Evolutionary conservation across 37 sponge, comb jelly and placozoan species (phyloP).

Genomic region (Halichondria panicea): DNA sequence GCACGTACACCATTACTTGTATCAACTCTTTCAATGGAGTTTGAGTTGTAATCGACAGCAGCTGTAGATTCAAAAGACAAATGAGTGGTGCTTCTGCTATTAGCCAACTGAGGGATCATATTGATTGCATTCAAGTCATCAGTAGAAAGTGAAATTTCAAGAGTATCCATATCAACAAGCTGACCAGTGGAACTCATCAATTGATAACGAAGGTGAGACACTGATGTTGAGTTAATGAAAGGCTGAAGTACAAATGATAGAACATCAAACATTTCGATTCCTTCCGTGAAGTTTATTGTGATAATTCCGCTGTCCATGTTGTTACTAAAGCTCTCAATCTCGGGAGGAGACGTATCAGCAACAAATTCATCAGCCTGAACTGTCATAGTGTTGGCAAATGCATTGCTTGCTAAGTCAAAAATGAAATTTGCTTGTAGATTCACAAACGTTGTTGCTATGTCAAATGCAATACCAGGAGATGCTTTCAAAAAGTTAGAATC

Average conservation of each 20-base stretch:
- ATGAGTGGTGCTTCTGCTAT: slow-evolving; percentile 31
- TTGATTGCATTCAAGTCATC: slow-evolving; percentile 76
- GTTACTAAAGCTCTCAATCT: slow-evolving; percentile 42
- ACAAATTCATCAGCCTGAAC: slow-evolving; percentile 23
- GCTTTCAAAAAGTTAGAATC: slow-evolving; percentile 65
- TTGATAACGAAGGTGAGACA: slow-evolving; percentile 26
- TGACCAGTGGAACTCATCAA: slow-evolving; percentile 31
- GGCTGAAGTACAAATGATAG: slow-evolving; percentile 70
- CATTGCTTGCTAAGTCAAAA: slow-evolving; percentile 66
- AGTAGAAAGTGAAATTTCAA: slow-evolving; percentile 43
- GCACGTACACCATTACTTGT: slow-evolving; percentile 54
- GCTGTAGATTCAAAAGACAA: slow-evolving; percentile 36
- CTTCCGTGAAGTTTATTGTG: slow-evolving; percentile 65
- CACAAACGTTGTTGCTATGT: slow-evolving; percentile 50
- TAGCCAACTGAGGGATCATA: slow-evolving; percentile 67
- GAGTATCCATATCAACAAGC: background rate
- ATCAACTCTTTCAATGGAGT: slow-evolving; percentile 35
- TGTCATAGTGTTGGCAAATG: background rate
- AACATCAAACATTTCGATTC: slow-evolving; percentile 35
- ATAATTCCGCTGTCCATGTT: slow-evolving; percentile 49
- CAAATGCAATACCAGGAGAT: slow-evolving; percentile 47
- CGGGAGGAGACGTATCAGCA: slow-evolving; percentile 58
- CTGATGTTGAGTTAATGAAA: slow-evolving; percentile 59
- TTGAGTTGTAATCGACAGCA: slow-evolving; percentile 62
- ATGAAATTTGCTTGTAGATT: slow-evolving; percentile 46